phyloP scores from a whole-genome alignment of 2,113 vertebrate genomes.

The Mormyrus lacerda region DNA sequence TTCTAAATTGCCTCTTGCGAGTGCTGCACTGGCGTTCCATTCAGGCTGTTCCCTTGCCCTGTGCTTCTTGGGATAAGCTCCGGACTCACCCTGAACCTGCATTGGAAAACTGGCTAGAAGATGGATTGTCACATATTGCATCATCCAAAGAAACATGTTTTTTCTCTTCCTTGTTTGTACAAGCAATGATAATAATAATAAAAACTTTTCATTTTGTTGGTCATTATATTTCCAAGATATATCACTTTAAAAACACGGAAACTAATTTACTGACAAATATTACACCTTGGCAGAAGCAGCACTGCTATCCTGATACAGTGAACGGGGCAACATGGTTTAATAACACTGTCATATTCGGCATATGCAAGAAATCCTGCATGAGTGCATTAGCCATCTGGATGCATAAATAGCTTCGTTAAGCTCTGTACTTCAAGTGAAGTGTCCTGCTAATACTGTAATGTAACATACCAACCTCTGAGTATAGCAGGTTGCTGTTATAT shows the following conservation, averaged over 20 bases:
- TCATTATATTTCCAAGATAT: not conserved
- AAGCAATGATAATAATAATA: not conserved
- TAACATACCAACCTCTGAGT: not conserved
- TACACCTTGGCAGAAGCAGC: not conserved
- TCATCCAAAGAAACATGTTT: not conserved
- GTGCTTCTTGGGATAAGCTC: not conserved
- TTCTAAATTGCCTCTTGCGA: not conserved
- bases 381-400: slow-evolving; percentile 11
- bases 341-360: not conserved
- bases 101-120: not conserved
- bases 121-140: not conserved
- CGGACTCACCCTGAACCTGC: not conserved
- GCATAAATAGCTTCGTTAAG: slow-evolving; percentile 12
- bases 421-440: not conserved
- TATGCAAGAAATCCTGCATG: slow-evolving; percentile 16
- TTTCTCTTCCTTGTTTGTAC: not conserved
- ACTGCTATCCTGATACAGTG: not conserved
- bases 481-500: not conserved
- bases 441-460: slow-evolving; percentile 2
- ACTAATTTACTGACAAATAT: not conserved
- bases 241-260: not conserved
- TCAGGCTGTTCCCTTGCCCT: not conserved
- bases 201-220: not conserved
- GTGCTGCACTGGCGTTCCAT: not conserved
- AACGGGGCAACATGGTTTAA: not conserved